Percentiles rank a stretch among this genome's conserved stretches.
phyloP scores from a whole-genome alignment of 2,113 vertebrate species.

The Lutjanus erythropterus region DNA sequence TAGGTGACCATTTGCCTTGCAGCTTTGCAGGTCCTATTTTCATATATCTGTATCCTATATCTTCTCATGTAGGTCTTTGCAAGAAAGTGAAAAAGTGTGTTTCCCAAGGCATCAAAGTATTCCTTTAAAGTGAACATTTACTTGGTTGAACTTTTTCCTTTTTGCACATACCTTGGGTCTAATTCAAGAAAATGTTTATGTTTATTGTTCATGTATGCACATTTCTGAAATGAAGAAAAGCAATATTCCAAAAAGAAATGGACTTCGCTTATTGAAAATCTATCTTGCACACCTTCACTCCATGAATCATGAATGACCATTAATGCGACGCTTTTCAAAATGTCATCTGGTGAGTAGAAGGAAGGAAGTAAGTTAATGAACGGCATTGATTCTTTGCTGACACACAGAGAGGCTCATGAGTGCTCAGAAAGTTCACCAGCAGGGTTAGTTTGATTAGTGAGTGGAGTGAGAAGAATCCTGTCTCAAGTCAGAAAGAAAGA shows the following conservation, averaged over 20 bases:
- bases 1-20: no score
- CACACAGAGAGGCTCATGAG: background rate
- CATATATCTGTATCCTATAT: no score
- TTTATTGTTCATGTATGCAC: slow-evolving; percentile 20
- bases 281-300: background rate
- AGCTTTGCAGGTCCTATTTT: background rate
- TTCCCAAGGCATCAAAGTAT: background rate
- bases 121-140: background rate
- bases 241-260: slow-evolving; percentile 6
- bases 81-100: background rate
- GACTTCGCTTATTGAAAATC: background rate
- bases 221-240: slow-evolving; percentile 18
- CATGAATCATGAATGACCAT: background rate
- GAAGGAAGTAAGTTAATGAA: background rate
- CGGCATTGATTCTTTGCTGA: background rate
- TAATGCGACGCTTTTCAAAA: slow-evolving; percentile 8
- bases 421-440: background rate
- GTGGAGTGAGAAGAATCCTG: background rate
- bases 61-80: background rate
- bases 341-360: background rate
- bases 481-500: background rate
- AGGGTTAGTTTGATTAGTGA: background rate
- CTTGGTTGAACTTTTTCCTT: background rate
- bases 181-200: slow-evolving; percentile 5
- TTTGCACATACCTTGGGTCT: background rate